These are phyloP conservation scores for Erinaceus europaeus DNA, from an alignment of 2,113 vertebrate genomes.

Conservation along the genomic window DNA sequence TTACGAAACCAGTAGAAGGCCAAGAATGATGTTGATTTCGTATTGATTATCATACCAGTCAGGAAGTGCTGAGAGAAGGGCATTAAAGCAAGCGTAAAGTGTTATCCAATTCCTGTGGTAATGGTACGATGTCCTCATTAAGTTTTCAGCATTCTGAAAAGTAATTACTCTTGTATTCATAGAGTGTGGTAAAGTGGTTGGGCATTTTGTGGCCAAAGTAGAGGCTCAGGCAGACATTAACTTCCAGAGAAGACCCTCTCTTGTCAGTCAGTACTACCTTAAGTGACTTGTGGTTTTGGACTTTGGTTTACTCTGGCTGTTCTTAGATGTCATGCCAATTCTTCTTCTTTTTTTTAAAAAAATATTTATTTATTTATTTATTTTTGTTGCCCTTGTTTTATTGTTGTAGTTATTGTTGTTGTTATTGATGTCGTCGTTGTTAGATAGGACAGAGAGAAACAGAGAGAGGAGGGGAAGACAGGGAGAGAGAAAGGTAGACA, in stretches of 20 bases:
- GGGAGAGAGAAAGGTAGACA: too few species aligned
- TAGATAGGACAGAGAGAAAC: too few species aligned
- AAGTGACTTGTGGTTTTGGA: slow-evolving; percentile 16
- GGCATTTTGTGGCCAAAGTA: slow-evolving; percentile 26
- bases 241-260: background rate
- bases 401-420: too few species aligned
- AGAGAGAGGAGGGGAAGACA: too few species aligned
- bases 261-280: slow-evolving; percentile 36
- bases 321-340: slow-evolving; percentile 62
- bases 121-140: slow-evolving; percentile 30
- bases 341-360: too few species aligned
- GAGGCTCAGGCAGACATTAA: slow-evolving; percentile 40
- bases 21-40: slow-evolving; percentile 53
- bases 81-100: background rate
- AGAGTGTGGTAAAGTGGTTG: slow-evolving; percentile 1
- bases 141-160: slow-evolving; percentile 25
- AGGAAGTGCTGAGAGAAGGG: slow-evolving; percentile 62
- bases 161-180: slow-evolving; percentile 41
- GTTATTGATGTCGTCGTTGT: too few species aligned
- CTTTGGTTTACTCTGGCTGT: slow-evolving; percentile 43
- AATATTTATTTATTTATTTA: too few species aligned
- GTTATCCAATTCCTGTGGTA: slow-evolving; percentile 28
- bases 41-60: slow-evolving; percentile 56
- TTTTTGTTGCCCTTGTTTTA: too few species aligned
- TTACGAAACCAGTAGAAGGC: slow-evolving; percentile 53